These are phyloP conservation scores for Panthera tigris DNA, from an alignment of 2,113 vertebrate genomes.

Conservation along the genomic window DNA sequence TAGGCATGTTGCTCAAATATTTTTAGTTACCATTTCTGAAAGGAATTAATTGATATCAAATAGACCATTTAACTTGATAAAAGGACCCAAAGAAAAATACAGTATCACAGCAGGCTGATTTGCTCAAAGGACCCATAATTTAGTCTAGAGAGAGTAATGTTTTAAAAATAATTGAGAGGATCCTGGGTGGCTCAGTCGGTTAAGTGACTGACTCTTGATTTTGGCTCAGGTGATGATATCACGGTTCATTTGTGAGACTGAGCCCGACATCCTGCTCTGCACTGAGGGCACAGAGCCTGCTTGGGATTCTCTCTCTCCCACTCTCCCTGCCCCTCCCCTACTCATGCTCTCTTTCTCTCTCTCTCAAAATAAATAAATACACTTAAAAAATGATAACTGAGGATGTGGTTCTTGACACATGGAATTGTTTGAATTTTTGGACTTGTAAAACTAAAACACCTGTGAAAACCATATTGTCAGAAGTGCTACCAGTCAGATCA, in stretches of 20 bases:
- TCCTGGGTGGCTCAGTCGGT: no score
- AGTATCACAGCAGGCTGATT: neutral
- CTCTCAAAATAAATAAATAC: no score
- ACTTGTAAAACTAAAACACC: neutral
- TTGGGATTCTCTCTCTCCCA: no score
- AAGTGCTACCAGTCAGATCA: neutral
- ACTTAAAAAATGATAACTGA: neutral
- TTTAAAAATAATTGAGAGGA: neutral
- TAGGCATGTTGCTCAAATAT: neutral
- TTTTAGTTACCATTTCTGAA: slow-evolving; percentile 1
- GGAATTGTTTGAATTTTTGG: neutral
- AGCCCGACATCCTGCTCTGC: no score
- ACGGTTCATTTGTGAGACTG: no score
- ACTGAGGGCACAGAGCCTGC: no score
- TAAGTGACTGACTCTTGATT: no score
- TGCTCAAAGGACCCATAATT: neutral
- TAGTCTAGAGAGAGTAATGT: neutral
- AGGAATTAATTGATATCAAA: neutral
- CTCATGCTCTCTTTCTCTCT: no score
- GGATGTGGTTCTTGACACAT: neutral
- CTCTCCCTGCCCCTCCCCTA: no score
- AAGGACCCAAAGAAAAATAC: neutral
- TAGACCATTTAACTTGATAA: neutral
- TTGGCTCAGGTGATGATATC: no score
- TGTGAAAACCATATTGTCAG: neutral